Base-by-base conservation (phyloP, 2,888 invertebrate species). In the Camptogramma bilineatum region DNA sequence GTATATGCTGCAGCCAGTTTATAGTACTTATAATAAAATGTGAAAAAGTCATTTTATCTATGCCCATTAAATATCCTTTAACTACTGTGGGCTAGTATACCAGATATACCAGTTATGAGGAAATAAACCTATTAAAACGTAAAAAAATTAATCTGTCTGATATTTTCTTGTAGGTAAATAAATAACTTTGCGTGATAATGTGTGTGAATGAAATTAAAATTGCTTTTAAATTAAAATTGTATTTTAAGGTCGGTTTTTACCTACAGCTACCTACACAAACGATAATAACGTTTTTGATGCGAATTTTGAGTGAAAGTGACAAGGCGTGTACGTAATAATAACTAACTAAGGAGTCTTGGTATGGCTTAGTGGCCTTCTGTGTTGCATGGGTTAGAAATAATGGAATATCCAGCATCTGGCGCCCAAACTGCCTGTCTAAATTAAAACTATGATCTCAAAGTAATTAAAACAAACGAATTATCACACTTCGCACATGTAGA, bases 371-470 rank as follows among this genome's bases (percentile, higher is more conserved):
- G 44, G 44, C 44, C 17, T 17, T 44, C 16, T 17, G 24, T 9
- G 5, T 16, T 53, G 21, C 16, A 44, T 24, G 16, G n/a, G 39
- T 39, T 17, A 52, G 13, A 13, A 39, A 28, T 28, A 28, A 28
- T 39, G 34, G 34, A 52, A 34, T 18, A 55, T 17, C 77, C 57
- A 73, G 75, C 84, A 84, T 84, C 70, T 84, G 84, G 70, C 65
- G 63, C 64, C 70, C 72, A 73, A 73, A 75, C 71, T 74, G 72
- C 62, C 62, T 68, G 71, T 79, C 81, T 82, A 83, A 83, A 85
- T 81, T 82, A 80, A 79, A 84, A 79, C 79, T 79, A 81, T 85
- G 85, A 86, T 81, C 83, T 81, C 77, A 82, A 83, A 78, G 70
- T 77, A 76, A 79, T 82, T 80, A 78, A n/a, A 75, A 78, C 75